These are phyloP conservation scores for Oophaga pumilio DNA, from an alignment of 2,113 vertebrate genomes.

Conservation along the genomic window DNA sequence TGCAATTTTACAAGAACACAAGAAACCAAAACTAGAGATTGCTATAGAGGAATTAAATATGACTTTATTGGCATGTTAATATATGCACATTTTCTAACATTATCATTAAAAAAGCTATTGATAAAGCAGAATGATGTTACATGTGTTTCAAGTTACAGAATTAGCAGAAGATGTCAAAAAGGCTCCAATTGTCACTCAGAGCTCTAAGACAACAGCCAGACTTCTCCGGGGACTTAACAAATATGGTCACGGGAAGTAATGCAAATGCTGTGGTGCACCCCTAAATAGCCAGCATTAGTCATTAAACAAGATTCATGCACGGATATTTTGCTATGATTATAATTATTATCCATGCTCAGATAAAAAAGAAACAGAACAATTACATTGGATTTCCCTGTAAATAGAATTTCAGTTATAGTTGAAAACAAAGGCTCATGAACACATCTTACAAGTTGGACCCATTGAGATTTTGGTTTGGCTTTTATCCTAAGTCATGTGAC, in stretches of 20 bases:
- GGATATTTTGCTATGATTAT: not conserved
- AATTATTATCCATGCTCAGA: not conserved
- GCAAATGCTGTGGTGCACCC: not conserved
- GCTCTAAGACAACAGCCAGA: slow-evolving; percentile 23
- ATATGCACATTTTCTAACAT: slow-evolving; percentile 40
- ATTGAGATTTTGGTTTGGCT: too few species aligned
- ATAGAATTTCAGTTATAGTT: not conserved
- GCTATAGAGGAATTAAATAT: slow-evolving; percentile 2
- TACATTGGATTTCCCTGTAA: not conserved
- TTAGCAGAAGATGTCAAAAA: slow-evolving; percentile 17
- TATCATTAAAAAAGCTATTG: slow-evolving; percentile 20
- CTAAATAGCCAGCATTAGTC: not conserved
- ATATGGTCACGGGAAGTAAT: not conserved
- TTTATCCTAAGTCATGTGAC: too few species aligned
- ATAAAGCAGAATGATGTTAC: slow-evolving; percentile 31
- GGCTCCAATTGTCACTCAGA: not conserved
- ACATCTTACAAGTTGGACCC: not conserved
- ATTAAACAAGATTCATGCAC: slow-evolving; percentile 1
- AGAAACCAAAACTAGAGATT: not conserved
- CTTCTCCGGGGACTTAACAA: not conserved
- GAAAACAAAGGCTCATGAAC: not conserved
- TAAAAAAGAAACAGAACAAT: not conserved
- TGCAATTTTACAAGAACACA: not conserved
- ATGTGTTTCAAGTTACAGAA: not conserved
- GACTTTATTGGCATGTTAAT: slow-evolving; percentile 46